Percentiles rank a stretch among this genome's conserved stretches.
Evolutionary conservation across 2,888 invertebrate species (phyloP).

Genomic region (Acronicta aceris): DNA sequence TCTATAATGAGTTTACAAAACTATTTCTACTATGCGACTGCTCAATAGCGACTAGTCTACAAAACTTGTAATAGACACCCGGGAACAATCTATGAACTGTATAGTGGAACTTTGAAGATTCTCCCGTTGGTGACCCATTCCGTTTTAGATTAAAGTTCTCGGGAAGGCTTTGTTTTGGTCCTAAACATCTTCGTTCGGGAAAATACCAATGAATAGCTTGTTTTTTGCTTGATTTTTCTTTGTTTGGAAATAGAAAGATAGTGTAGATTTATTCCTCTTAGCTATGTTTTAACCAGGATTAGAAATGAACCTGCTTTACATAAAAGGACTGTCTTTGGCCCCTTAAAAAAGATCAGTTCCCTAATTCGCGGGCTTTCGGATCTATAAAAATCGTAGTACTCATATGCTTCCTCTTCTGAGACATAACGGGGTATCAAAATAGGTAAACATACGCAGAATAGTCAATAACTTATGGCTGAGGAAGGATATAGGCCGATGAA

Average conservation of each 20-base stretch:
- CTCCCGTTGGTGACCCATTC: constrained; percentile 12
- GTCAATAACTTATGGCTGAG: too few species aligned
- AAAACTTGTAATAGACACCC: constrained; percentile 4
- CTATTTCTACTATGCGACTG: constrained; percentile 24
- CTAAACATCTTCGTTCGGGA: background rate
- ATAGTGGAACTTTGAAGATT: constrained; percentile 11
- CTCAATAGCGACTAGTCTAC: constrained; percentile 1
- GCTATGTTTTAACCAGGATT: too few species aligned
- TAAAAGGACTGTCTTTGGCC: too few species aligned
- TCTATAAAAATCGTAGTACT: too few species aligned
- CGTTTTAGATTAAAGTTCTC: constrained; percentile 7
- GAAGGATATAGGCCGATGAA: too few species aligned
- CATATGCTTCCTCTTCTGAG: too few species aligned
- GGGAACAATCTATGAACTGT: constrained; percentile 13
- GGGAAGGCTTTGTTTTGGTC: background rate
- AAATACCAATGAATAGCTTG: background rate
- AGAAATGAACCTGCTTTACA: too few species aligned
- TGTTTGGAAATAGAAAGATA: constrained; percentile 1
- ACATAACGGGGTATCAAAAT: too few species aligned
- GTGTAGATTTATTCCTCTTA: too few species aligned
- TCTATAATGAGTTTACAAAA: constrained; percentile 11
- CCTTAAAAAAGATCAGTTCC: too few species aligned
- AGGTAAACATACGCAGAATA: too few species aligned
- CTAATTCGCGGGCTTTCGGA: too few species aligned
- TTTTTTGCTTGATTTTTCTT: background rate